Evolutionary conservation across 2,113 vertebrate species (phyloP).

Genomic region (Galbula dea): DNA sequence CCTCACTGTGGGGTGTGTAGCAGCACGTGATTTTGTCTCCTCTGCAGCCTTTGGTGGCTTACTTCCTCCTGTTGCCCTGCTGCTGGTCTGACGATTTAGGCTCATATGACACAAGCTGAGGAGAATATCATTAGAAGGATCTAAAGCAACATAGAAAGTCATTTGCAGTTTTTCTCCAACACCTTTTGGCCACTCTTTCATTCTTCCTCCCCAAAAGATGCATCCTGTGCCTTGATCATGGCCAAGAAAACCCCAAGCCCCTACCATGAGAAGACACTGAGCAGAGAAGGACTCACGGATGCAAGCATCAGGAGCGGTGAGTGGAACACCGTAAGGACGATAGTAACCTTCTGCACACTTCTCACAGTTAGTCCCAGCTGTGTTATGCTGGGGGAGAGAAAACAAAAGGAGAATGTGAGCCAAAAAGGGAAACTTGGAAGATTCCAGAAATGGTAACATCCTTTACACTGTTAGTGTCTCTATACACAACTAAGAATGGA

Average conservation of each 20-base stretch:
- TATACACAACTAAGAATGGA: background rate
- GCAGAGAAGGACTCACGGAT: constrained; percentile 76
- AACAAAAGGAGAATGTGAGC: background rate
- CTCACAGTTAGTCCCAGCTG: constrained; percentile 92
- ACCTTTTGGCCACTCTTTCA: background rate
- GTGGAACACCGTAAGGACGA: constrained; percentile 74
- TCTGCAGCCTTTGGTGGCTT: background rate
- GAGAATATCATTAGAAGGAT: background rate
- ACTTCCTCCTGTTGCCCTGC: background rate
- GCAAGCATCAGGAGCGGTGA: constrained; percentile 78
- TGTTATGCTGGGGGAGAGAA: constrained; percentile 83
- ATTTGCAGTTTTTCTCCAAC: background rate
- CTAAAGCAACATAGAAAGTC: background rate
- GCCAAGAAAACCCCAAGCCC: background rate
- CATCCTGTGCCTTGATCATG: background rate
- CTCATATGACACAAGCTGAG: background rate
- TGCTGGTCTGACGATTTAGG: background rate
- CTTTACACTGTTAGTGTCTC: background rate
- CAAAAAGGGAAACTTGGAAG: background rate
- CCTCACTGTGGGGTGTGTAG: background rate
- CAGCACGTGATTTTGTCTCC: background rate
- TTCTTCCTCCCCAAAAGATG: background rate
- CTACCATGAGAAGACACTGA: background rate
- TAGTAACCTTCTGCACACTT: constrained; percentile 84
- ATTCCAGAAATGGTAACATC: background rate